Base-by-base conservation (phyloP, 1,140 invertebrate species). In the Streblospio benedicti region DNA sequence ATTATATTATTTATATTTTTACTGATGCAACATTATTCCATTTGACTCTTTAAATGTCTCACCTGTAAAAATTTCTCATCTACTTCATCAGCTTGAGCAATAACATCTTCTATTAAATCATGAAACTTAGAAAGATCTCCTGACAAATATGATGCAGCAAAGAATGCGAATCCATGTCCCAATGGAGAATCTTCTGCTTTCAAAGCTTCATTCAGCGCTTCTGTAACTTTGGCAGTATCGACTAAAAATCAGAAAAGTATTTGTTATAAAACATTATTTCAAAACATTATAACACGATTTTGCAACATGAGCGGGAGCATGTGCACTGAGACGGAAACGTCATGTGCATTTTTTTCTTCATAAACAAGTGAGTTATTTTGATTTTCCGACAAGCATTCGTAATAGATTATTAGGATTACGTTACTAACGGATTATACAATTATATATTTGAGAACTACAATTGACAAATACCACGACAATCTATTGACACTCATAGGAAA, bases 31-130 rank as follows among this genome's bases (percentile, higher is more conserved):
- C n/a, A n/a, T n/a, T n/a, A n/a, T n/a, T n/a, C n/a, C n/a, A n/a
- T n/a, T n/a, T n/a, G 12, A 45, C 30, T n/a, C n/a, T n/a, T n/a
- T n/a, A n/a, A n/a, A n/a, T n/a, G n/a, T n/a, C 67, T 63, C 63
- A 80, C 78, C 67, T 81, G 80, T 60, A 80, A 80, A 64, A 87
- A 86, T 69, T 85, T 85, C 9, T 87, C 86, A 80, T 96, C 88
- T 25, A 94, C 86, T 83, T 97, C 93, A 82, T 98, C 93, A 32
- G 93, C 93, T 75, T 96, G 91, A 14, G 91, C 86, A 64, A 96
- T 81, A 43, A 90, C 86, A 79, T 95, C 91, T 80, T 94, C 91
- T 49, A 95, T 86, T 49, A 87, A 83, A 58, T 90, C 85, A 57
- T 85, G 83, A 33, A 87, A 86, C 57, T 76, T 74, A 43, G 66